Evolutionary conservation across 92 coral and sea anemone species (phyloP).

Genomic region (Actinernus sp.): DNA sequence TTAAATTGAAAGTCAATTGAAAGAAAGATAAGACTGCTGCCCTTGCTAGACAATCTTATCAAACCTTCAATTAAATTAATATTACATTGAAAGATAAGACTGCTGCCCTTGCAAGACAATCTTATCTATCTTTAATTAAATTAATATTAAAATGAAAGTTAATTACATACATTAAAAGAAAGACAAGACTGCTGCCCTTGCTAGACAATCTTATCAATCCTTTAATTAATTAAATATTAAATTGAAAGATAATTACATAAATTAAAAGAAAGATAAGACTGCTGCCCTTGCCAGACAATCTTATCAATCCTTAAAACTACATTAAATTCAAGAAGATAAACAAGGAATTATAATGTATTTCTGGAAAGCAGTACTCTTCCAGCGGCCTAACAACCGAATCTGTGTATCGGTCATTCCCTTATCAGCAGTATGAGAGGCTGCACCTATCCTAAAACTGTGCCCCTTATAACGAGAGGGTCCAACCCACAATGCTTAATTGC

Average conservation of each 20-base stretch:
- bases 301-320: background rate
- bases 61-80: conserved; percentile 5
- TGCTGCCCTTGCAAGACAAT: conserved; percentile 51
- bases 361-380: conserved; percentile 42
- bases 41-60: conserved; percentile 49
- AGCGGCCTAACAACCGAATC: conserved; percentile 30
- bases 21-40: conserved; percentile 25
- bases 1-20: too few species aligned
- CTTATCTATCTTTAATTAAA: too few species aligned
- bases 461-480: conserved; percentile 26
- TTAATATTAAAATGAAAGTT: too few species aligned
- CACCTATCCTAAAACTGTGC: conserved; percentile 36
- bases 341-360: conserved; percentile 47
- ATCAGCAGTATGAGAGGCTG: conserved; percentile 38
- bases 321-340: conserved; percentile 27
- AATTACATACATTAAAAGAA: background rate
- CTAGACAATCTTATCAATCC: conserved; percentile 3
- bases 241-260: too few species aligned
- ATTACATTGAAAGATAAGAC: conserved; percentile 10
- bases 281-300: conserved; percentile 58
- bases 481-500: conserved; percentile 7
- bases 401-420: conserved; percentile 20
- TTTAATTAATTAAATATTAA: too few species aligned
- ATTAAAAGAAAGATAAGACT: conserved; percentile 14
- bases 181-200: conserved; percentile 17